A percentile compares a stretch with the other conserved stretches of the same genome.
Conservation (phyloP, 2,797 vertebrate species). For the Remorina albescens region DNA sequence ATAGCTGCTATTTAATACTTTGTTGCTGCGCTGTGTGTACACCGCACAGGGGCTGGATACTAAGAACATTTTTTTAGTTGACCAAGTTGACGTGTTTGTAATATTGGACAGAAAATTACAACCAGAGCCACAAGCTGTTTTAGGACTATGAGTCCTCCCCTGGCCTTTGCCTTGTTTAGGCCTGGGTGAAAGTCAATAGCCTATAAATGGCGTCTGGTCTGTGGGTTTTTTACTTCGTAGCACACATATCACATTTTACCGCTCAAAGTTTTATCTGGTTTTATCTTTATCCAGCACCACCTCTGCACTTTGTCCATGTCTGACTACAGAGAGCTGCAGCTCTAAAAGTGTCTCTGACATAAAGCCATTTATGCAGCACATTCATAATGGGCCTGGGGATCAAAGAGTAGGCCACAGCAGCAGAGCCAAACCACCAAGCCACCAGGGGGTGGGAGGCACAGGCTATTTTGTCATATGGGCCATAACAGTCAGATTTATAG, state of each 20-base stretch:
- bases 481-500: constrained; percentile 45
- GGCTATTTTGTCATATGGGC: constrained; percentile 13
- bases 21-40: no score
- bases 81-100: not conserved
- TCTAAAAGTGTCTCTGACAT: constrained; percentile 31
- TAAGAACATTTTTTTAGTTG: not conserved
- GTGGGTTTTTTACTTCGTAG: constrained; percentile 11
- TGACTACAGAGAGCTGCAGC: not conserved
- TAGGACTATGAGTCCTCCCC: not conserved
- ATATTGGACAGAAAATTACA: not conserved
- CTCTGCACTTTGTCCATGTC: constrained; percentile 13
- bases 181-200: constrained; percentile 31
- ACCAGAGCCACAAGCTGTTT: constrained; percentile 7
- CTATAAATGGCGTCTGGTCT: constrained; percentile 28
- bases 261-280: constrained; percentile 16
- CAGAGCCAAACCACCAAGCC: constrained; percentile 29
- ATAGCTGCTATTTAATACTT: no score
- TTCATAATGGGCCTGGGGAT: constrained; percentile 37
- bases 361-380: constrained; percentile 21
- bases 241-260: not conserved
- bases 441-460: not conserved
- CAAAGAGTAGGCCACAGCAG: constrained; percentile 32
- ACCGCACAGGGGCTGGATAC: no score
- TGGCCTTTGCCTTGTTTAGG: constrained; percentile 7
- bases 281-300: not conserved